Evolutionary conservation across 2,888 invertebrate genomes (phyloP), one percentile per base, ranked within the genome.

Genomic region (Chouioia cunea): DNA sequence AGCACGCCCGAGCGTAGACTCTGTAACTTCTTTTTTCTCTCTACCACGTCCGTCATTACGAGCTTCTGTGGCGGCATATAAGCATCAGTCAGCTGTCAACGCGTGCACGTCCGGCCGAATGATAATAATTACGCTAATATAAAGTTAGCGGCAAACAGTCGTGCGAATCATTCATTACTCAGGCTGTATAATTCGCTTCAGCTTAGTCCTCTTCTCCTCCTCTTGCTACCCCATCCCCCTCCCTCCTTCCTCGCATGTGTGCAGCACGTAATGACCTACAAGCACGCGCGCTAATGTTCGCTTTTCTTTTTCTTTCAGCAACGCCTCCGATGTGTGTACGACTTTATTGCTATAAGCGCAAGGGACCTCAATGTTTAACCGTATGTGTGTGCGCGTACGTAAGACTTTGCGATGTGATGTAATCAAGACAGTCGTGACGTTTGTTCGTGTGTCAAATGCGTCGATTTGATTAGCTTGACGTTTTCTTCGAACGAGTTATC

Each of bases 41-140:
- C 4, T 3, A 10, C 27, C 15, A 16, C 16, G 14, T 27, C 27
- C 70, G 70, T 63, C 70, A 70, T 70, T 70, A 70, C 36, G 22
- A 43, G 12, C 22, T 20, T 15, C 12, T 20, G 2, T 12, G 16
- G 2, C 50, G 4, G 16, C 50, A 16, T 10, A 50, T 23, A 15
- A 23, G 53, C 63, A 67, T 71, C 71, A 44, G 63, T 71, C 67
- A 71, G 50, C 58, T 67, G 67, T 71, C 66, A 48, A 36, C 66
- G 64, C 22, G 50, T 18, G 48, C 44, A 2, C 36, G 36, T 27
- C 36, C 20, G 22, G 48, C 15, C 56, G 36, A 50, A 62, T 62
- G 47, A 64, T 59, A 50, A 71, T 71, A 66, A 71, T 67, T 54
- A 59, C 63, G 62, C 66, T 64, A 54, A 64, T 71, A 66, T 44